Base-by-base conservation (phyloP, 2,888 invertebrate genomes). In the Acheta domesticus region DNA sequence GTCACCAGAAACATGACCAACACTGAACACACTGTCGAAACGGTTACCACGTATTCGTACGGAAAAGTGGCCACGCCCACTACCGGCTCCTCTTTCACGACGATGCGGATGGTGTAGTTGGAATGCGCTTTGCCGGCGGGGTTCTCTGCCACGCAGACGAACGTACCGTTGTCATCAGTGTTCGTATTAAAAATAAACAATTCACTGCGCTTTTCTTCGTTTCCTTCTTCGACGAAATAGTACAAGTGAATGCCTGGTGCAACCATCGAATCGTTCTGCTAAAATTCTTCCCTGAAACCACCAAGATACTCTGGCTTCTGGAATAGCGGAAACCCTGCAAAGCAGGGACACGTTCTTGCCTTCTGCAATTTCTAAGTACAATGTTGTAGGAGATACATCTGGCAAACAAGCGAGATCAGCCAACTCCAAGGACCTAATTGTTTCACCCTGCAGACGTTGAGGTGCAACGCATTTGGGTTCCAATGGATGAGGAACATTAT, bases 111-210 rank as follows among this genome's bases (percentile, higher is more conserved):
- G 2, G 96, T 95, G 84, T 94, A 94, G 86, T 96, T 96, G 80
- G 93, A 92, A 83, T 91, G 92, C 0, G 92, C 90, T 80, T 89
- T 90, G 19, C 96, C 96, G 0, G 96, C 96, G 20, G 92, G 91
- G 86, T 96, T 96, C 85, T 94, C 94, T 0, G 96, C 96, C 19
- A 93, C 89, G 86, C 96, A 97, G 5, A 93, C 91, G 85, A 95
- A 96, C 12, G 93, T 94, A 11, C 96, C 96, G 84, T 96, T 95
- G 85, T 96, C 94, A 82, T 93, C 93, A 74, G 90, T 90, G 50
- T 92, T 92, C 36, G 93, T 92, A 85, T 94, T 93, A 84, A 92
- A 92, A 84, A 95, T 93, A 84, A 93, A 92, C 80, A 95, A 89
- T 86, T 94, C 94, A 84, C 94, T 94, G 83, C 91, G 91, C 87